These are phyloP conservation scores for Apodemia hepburni DNA, from an alignment of 2,888 invertebrate genomes.

Conservation along the genomic window DNA sequence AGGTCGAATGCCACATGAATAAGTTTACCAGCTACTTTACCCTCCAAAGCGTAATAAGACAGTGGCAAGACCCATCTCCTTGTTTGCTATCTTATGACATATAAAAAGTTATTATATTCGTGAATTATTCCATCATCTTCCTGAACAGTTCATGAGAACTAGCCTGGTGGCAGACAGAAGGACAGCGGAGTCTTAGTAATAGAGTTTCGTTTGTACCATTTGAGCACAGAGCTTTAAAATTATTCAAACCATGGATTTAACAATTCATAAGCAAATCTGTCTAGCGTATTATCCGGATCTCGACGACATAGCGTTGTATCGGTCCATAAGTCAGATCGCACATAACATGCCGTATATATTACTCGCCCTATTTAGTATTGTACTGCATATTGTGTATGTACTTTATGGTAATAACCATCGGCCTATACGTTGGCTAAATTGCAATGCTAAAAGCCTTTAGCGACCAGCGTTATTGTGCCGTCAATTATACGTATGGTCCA, in stretches of 20 bases:
- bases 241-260: constrained; percentile 58
- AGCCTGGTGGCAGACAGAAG: too few relatives aligned
- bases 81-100: too few relatives aligned
- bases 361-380: constrained; percentile 29
- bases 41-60: too few relatives aligned
- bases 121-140: too few relatives aligned
- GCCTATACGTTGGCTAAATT: constrained; percentile 17
- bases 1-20: too few relatives aligned
- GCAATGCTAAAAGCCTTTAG: constrained; percentile 18
- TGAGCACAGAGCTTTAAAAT: too few relatives aligned
- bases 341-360: constrained; percentile 30
- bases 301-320: constrained; percentile 53
- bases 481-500: constrained; percentile 12
- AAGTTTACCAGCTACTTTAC: too few relatives aligned
- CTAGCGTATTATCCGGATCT: constrained; percentile 55
- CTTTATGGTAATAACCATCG: constrained; percentile 20
- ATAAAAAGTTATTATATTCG: too few relatives aligned
- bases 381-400: constrained; percentile 22
- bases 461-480: constrained; percentile 7
- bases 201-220: too few relatives aligned
- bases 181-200: too few relatives aligned
- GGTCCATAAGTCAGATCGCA: constrained; percentile 43
- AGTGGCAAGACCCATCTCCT: too few relatives aligned
- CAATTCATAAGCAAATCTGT: constrained; percentile 73
- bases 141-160: too few relatives aligned